A percentile compares a stretch with the other conserved stretches of the same genome.
Evolutionary conservation across 2,797 vertebrate species (phyloP).

Genomic region (Acanthis flammea): DNA sequence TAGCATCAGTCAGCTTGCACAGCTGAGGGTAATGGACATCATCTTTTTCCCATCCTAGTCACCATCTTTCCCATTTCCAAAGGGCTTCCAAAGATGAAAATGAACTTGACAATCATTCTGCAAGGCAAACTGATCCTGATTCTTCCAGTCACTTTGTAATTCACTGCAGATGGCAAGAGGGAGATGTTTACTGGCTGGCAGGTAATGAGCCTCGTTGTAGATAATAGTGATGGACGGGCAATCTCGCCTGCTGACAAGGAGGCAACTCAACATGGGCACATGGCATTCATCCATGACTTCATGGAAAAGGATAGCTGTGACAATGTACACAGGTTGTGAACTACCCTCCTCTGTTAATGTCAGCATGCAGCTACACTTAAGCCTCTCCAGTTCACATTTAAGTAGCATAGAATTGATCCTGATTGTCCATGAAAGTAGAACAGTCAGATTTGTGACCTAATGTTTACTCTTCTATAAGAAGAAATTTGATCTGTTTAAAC

Average conservation of each 20-base stretch:
- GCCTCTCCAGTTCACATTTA: conserved; percentile 40
- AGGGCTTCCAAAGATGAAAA: conserved; percentile 72
- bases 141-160: conserved; percentile 78
- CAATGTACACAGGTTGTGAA: conserved; percentile 51
- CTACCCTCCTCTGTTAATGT: conserved; percentile 24
- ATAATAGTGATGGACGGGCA: conserved; percentile 77
- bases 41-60: conserved; percentile 48
- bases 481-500: conserved; percentile 77
- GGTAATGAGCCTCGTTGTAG: conserved; percentile 73
- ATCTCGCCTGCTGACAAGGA: conserved; percentile 65
- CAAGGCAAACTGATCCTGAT: conserved; percentile 74
- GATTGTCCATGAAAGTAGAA: conserved; percentile 55
- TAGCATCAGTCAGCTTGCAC: conserved; percentile 16
- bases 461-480: conserved; percentile 67
- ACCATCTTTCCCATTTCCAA: conserved; percentile 58
- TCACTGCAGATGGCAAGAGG: conserved; percentile 77
- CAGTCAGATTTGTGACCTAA: conserved; percentile 67
- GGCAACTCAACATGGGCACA: conserved; percentile 57
- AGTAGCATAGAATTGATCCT: conserved; percentile 56
- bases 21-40: conserved; percentile 42
- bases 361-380: conserved; percentile 29
- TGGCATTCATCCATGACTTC: conserved; percentile 65
- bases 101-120: conserved; percentile 75
- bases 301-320: conserved; percentile 43
- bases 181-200: conserved; percentile 76